Percentiles rank a stretch among this genome's conserved stretches.
These are phyloP conservation scores for Limnephilus rhombicus DNA, from an alignment of 2,888 invertebrate species.

Conservation along the genomic window DNA sequence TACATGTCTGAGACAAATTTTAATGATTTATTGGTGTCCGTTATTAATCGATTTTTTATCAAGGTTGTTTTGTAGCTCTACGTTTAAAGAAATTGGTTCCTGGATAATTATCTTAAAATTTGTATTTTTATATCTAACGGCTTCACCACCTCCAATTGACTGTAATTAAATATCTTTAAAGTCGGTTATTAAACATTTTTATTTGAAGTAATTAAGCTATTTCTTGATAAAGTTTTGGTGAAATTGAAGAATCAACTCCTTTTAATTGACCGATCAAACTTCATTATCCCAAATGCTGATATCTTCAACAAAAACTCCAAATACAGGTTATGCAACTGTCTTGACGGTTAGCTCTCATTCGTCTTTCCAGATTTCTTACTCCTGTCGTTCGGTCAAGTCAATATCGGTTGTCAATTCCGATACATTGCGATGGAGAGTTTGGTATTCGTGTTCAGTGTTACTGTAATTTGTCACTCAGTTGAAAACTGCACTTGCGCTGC, in stretches of 20 bases:
- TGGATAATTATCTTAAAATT: background rate
- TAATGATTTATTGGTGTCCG: background rate
- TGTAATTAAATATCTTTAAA: background rate
- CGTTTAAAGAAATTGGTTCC: background rate
- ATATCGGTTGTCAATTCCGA: slow-evolving; percentile 5
- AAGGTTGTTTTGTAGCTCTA: background rate
- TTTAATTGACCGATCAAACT: slow-evolving; percentile 28
- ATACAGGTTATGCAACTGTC: background rate
- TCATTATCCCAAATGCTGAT: slow-evolving; percentile 5
- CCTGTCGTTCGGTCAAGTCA: background rate
- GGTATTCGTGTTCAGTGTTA: background rate
- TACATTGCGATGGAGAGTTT: background rate
- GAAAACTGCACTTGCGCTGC: background rate
- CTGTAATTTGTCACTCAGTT: background rate
- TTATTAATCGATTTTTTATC: background rate
- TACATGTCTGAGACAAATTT: background rate
- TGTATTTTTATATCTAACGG: background rate
- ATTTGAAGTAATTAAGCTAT: background rate
- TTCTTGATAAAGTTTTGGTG: background rate
- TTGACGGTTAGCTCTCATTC: background rate
- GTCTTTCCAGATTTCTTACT: background rate
- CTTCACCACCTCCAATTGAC: background rate
- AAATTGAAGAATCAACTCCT: background rate
- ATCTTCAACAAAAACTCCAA: background rate
- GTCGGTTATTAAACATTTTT: background rate